Percentiles rank a stretch among this genome's conserved stretches.
Evolutionary conservation across 2,888 invertebrate genomes (phyloP).

Genomic region (Ochropleura leucogaster): DNA sequence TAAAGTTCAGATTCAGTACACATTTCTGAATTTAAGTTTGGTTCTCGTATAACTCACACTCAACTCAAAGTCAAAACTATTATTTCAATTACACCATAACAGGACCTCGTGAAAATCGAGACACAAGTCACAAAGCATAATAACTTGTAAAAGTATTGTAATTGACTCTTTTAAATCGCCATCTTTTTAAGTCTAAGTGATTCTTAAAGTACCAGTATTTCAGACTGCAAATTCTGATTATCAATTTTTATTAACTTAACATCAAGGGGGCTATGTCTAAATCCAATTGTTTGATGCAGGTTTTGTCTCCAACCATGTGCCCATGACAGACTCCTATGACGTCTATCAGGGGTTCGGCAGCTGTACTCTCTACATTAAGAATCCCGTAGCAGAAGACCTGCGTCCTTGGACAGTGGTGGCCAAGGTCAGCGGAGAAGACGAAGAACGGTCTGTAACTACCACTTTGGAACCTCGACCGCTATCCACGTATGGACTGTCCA

Average conservation of each 20-base stretch:
- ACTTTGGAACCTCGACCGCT: not conserved
- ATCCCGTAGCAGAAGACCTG: constrained; percentile 71
- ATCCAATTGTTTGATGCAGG: constrained; percentile 67
- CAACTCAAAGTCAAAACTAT: no score
- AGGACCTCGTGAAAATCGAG: no score
- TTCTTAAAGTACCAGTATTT: no score
- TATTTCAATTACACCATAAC: no score
- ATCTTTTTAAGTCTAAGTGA: no score
- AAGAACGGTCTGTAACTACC: constrained; percentile 69
- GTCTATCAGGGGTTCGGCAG: constrained; percentile 47
- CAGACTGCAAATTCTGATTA: no score
- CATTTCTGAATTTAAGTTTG: not conserved
- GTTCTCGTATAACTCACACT: not conserved
- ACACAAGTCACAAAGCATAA: no score
- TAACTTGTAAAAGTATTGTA: no score
- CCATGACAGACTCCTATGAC: constrained; percentile 65
- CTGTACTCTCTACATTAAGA: constrained; percentile 70
- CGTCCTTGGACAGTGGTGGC: constrained; percentile 82
- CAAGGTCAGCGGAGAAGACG: constrained; percentile 70
- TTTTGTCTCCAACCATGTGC: constrained; percentile 71
- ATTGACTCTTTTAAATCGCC: no score
- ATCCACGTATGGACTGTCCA: not conserved
- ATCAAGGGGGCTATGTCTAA: not conserved
- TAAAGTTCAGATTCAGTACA: not conserved
- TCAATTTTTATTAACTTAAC: not conserved